phyloP scores from a whole-genome alignment of 1,140 invertebrate species.

The Anagrus nilaparvatae region DNA sequence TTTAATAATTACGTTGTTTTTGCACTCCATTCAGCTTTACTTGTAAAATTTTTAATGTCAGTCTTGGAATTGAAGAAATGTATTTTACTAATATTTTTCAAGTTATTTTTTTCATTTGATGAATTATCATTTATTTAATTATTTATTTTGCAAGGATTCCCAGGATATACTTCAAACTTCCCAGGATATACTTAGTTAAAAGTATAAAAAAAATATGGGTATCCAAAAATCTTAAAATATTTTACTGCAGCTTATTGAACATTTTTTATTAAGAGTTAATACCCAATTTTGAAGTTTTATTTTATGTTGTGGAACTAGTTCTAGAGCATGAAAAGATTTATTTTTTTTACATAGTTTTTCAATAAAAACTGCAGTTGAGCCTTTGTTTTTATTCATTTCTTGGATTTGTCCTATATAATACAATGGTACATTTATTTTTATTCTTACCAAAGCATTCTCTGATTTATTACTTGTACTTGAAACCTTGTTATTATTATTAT shows the following conservation, averaged over 20 bases:
- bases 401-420: slow-evolving; percentile 66
- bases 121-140: slow-evolving; percentile 25
- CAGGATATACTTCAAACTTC: slow-evolving; percentile 29
- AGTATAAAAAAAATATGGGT: slow-evolving; percentile 3
- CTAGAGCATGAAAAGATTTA: slow-evolving; percentile 54
- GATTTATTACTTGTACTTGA: slow-evolving; percentile 16
- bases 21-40: slow-evolving; percentile 18
- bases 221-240: slow-evolving; percentile 11
- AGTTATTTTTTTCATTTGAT: slow-evolving; percentile 16
- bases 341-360: slow-evolving; percentile 65
- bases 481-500: slow-evolving; percentile 29
- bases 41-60: slow-evolving; percentile 17
- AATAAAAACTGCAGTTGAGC: slow-evolving; percentile 64
- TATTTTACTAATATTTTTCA: slow-evolving; percentile 18
- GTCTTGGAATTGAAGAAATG: slow-evolving; percentile 14
- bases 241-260: slow-evolving; percentile 25
- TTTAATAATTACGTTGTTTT: slow-evolving; percentile 20
- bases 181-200: slow-evolving; percentile 2
- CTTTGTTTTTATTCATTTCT: slow-evolving; percentile 57
- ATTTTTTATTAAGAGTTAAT: slow-evolving; percentile 22
- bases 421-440: slow-evolving; percentile 19
- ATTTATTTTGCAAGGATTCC: slow-evolving; percentile 10
- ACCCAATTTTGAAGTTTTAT: slow-evolving; percentile 25
- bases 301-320: slow-evolving; percentile 45
- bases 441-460: slow-evolving; percentile 16